Conservation (phyloP, 2,797 vertebrate genomes). For the Anguilla anguilla region DNA sequence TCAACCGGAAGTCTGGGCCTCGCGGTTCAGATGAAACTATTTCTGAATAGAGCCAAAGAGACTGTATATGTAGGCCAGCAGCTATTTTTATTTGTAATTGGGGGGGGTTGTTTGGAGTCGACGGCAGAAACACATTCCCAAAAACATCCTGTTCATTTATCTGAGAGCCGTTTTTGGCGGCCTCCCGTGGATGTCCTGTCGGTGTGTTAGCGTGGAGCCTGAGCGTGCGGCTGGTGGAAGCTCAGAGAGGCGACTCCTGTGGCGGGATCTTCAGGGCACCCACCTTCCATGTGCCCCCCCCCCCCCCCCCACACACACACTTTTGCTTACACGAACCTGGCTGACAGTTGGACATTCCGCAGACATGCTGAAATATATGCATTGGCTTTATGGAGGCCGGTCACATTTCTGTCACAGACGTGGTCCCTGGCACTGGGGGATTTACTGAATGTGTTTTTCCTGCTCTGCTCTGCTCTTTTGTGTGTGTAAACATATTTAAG, state of each 20-base stretch:
- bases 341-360: background rate
- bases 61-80: constrained; percentile 24
- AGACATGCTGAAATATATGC: background rate
- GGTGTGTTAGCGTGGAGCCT: background rate
- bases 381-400: background rate
- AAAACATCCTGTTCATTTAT: constrained; percentile 38
- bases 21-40: background rate
- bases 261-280: no score
- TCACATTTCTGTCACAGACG: background rate
- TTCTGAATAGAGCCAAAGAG: background rate
- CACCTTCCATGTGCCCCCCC: background rate
- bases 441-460: background rate
- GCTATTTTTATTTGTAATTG: constrained; percentile 21
- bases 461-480: background rate
- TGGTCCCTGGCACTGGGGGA: background rate
- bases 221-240: background rate
- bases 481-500: constrained; percentile 3
- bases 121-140: constrained; percentile 3
- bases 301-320: no score
- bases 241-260: no score
- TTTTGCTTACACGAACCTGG: background rate
- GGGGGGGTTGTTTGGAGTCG: background rate
- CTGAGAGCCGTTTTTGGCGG: background rate
- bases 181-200: constrained; percentile 15
- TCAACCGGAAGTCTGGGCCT: background rate